Evolutionary conservation across 1,140 invertebrate genomes (phyloP).

Genomic region (Diabrotica undecimpunctata): DNA sequence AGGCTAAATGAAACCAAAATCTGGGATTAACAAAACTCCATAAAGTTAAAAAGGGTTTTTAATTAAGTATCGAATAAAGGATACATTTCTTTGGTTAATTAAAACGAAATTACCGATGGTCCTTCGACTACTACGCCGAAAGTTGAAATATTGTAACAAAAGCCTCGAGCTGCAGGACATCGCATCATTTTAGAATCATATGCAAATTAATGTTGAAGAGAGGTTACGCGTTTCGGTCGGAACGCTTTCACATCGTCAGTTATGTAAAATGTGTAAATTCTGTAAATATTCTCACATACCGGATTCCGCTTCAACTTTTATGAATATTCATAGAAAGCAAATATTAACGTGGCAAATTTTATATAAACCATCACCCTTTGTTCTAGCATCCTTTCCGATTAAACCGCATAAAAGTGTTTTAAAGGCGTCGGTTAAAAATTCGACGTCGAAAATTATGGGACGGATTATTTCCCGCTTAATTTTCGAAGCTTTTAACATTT

Average conservation of each 20-base stretch:
- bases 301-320: constrained; percentile 14
- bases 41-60: too few relatives aligned
- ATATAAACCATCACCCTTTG: constrained; percentile 20
- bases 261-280: constrained; percentile 22
- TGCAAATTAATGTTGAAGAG: constrained; percentile 19
- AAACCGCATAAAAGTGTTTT: constrained; percentile 3
- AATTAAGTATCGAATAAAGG: too few relatives aligned
- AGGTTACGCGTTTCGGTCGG: constrained; percentile 16
- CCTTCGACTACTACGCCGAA: too few relatives aligned
- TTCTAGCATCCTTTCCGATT: constrained; percentile 14
- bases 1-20: too few relatives aligned
- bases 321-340: constrained; percentile 19
- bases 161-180: constrained; percentile 13
- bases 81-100: too few relatives aligned
- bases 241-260: constrained; percentile 14
- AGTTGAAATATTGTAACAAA: constrained; percentile 9
- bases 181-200: constrained; percentile 9
- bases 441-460: not conserved
- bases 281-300: constrained; percentile 19
- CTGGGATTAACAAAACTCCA: too few relatives aligned
- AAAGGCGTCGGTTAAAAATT: constrained; percentile 11
- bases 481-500: too few relatives aligned
- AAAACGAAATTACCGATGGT: too few relatives aligned
- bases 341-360: constrained; percentile 18
- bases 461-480: too few relatives aligned